phyloP scores from a whole-genome alignment of 2,113 vertebrate genomes.

The Chaetorhynchus papuensis region DNA sequence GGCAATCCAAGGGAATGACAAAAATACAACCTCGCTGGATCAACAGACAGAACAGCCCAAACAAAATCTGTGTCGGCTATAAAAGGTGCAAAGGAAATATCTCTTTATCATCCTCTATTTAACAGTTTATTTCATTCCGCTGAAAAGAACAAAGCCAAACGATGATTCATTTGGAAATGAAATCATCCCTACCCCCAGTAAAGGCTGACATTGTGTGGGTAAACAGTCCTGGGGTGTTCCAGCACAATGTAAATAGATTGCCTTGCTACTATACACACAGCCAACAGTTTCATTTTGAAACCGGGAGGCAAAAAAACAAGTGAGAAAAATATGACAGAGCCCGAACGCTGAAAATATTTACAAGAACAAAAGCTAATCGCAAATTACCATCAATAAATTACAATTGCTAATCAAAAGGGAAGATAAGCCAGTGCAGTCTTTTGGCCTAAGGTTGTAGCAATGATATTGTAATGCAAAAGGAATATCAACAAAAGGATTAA shows the following conservation, averaged over 20 bases:
- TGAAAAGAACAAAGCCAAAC: conserved; percentile 57
- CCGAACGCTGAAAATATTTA: conserved; percentile 38
- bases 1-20: conserved; percentile 67
- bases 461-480: background rate
- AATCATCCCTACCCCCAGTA: conserved; percentile 50
- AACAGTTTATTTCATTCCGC: conserved; percentile 80
- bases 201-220: conserved; percentile 63
- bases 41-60: conserved; percentile 81
- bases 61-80: conserved; percentile 76
- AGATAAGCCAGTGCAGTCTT: background rate
- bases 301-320: conserved; percentile 22
- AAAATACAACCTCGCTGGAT: conserved; percentile 34
- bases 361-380: background rate
- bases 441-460: background rate
- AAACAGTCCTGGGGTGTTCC: conserved; percentile 63
- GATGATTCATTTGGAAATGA: conserved; percentile 72
- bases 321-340: conserved; percentile 42
- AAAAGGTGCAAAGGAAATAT: conserved; percentile 84
- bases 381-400: background rate
- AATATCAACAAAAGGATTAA: background rate
- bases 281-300: conserved; percentile 58
- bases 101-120: conserved; percentile 80
- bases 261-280: conserved; percentile 60
- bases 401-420: background rate
- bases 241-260: conserved; percentile 68